A percentile compares a stretch with the other conserved stretches of the same genome.
These are phyloP conservation scores for Ptychobarbus kaznakovi DNA, from an alignment of 2,797 vertebrate species.

Conservation along the genomic window DNA sequence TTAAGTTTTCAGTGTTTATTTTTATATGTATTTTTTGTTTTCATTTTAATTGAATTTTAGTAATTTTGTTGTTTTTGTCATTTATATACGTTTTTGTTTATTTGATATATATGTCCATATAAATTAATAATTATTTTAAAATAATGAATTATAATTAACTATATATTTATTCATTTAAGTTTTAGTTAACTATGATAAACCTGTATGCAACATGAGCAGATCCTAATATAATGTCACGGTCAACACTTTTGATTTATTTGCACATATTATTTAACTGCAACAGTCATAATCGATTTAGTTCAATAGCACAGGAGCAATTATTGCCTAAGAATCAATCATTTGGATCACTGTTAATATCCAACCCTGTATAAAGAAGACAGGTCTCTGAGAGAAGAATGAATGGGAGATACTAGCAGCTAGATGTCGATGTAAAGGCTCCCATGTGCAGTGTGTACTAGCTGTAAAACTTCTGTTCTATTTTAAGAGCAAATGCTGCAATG, in stretches of 20 bases:
- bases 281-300: background rate
- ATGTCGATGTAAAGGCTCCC: background rate
- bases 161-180: too few relatives aligned
- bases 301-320: background rate
- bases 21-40: background rate
- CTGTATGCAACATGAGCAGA: background rate
- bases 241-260: background rate
- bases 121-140: too few relatives aligned
- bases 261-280: background rate
- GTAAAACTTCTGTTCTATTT: conserved; percentile 69
- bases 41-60: too few relatives aligned
- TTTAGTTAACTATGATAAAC: background rate
- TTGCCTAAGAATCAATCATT: background rate
- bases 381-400: background rate
- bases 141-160: too few relatives aligned
- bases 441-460: conserved; percentile 6
- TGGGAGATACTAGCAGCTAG: background rate
- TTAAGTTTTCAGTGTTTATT: background rate
- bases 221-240: background rate
- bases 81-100: too few relatives aligned
- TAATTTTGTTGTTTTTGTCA: too few relatives aligned
- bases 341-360: background rate
- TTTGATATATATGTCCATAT: too few relatives aligned
- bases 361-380: background rate
- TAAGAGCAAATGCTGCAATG: conserved; percentile 73